A percentile compares a stretch with the other conserved stretches of the same genome.
These are phyloP conservation scores for Micronisus gabar DNA, from an alignment of 2,113 vertebrate species.

Conservation along the genomic window DNA sequence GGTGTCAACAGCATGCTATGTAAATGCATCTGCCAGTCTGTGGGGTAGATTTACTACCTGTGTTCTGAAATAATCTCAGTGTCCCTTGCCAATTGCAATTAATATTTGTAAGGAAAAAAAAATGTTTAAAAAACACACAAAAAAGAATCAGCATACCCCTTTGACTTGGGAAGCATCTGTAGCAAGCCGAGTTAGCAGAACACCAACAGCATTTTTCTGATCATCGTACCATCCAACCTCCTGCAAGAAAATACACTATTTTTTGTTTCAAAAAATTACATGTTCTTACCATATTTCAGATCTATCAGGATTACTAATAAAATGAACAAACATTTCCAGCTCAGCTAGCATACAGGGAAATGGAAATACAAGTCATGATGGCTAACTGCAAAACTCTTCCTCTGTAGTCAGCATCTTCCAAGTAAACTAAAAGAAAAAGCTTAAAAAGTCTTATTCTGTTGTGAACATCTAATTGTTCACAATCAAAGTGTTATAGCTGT, in stretches of 20 bases:
- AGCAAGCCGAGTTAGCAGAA: constrained; percentile 80
- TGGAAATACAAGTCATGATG: not conserved
- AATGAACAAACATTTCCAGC: not conserved
- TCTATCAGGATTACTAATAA: not conserved
- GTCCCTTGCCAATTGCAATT: not conserved
- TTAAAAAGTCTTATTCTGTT: not conserved
- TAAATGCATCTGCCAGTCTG: not conserved
- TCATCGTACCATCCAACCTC: constrained; percentile 79
- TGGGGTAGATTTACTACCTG: not conserved
- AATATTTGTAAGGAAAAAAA: not conserved
- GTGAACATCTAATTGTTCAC: not conserved
- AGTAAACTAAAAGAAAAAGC: not conserved
- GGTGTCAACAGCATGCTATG: not conserved
- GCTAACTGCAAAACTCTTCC: not conserved
- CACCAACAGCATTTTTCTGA: constrained; percentile 70
- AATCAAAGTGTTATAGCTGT: not conserved
- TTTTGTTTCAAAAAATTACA: not conserved
- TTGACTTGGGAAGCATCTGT: constrained; percentile 79
- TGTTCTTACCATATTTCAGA: not conserved
- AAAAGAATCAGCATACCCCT: constrained; percentile 63
- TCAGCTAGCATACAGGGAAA: not conserved
- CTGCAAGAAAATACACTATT: not conserved
- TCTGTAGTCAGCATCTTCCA: not conserved
- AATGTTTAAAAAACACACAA: not conserved
- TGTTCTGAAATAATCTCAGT: not conserved